Evolutionary conservation across 2,113 vertebrate species (phyloP), one percentile per base, ranked within the genome.

Genomic region (Melanerpes aurifrons): DNA sequence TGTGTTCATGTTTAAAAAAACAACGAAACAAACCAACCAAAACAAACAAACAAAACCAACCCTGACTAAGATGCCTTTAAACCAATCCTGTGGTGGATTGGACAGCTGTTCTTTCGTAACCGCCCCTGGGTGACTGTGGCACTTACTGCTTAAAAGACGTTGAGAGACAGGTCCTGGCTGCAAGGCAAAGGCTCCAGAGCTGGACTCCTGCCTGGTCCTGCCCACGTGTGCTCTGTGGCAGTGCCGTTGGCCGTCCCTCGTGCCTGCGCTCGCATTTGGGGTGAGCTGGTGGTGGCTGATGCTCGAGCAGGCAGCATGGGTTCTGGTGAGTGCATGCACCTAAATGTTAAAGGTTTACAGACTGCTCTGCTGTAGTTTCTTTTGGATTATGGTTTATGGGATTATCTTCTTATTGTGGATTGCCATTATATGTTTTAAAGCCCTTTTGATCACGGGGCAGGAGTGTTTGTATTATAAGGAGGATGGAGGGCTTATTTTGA

Each of bases 361-460:
- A 70, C 74, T 87, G 85, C 35, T 45, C 50, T 59, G 15, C 37
- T 31, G 4, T 32, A 70, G 58, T 58, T 57, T 26, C 31, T 35
- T 1, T 0, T 6, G 43, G 14, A 1, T 58, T 63, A 0, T 12
- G 45, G 35, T 0, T 92, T 71, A 50, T 0, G 1, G 58, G 40
- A 31, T 53, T 43, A 29, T 68, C 66, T 28, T 37, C 26, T n/a
- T 40, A 5, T 3, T 35, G 54, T 53, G 66, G 43, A 15, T 74
- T 24, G 24, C 35, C 1, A 1, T 40, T 40, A 18, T 6, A 10
- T 45, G 59, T 50, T 50, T 82, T 50, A n/a, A 59, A 82, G 87
- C 7, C 20, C 61, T 26, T 2, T 64, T 37, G 43, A n/a, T 75
- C 28, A 1, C 35, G 5, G n/a, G 40, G 32, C 11, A 3, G n/a